Evolutionary conservation across 35 echinoderm and acorn worm species (phyloP).

Genomic region (Acanthaster planci): DNA sequence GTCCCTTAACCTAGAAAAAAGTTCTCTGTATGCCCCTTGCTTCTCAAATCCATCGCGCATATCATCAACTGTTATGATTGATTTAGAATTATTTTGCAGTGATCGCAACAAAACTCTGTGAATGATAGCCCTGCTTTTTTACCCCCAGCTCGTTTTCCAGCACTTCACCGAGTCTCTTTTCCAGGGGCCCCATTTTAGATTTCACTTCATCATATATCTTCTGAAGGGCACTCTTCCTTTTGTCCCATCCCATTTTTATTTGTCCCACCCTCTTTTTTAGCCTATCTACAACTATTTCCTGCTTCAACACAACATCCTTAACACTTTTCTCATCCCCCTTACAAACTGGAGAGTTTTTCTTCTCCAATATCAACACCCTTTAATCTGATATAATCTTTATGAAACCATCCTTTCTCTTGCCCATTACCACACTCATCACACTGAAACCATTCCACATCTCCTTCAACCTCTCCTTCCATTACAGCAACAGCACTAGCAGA

Average conservation of each 20-base stretch:
- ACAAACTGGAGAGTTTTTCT: background rate
- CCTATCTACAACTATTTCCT: background rate
- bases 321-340: background rate
- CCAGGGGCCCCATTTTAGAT: background rate
- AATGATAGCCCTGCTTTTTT: conserved; percentile 54
- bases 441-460: conserved; percentile 6
- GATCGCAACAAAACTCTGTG: conserved; percentile 57
- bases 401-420: background rate
- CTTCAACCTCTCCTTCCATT: background rate
- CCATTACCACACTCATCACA: background rate
- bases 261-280: background rate
- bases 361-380: background rate
- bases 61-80: background rate
- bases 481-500: background rate
- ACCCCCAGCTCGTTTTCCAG: background rate
- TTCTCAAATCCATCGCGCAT: background rate
- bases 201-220: background rate
- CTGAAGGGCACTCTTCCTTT: background rate
- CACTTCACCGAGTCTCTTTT: background rate
- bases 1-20: conserved; percentile 7
- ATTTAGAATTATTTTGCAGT: conserved; percentile 50
- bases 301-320: background rate
- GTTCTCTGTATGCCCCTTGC: too few species aligned
- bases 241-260: background rate
- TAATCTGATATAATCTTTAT: background rate